phyloP scores from a whole-genome alignment of 2,888 invertebrate species.

The Tipula lateralis region DNA sequence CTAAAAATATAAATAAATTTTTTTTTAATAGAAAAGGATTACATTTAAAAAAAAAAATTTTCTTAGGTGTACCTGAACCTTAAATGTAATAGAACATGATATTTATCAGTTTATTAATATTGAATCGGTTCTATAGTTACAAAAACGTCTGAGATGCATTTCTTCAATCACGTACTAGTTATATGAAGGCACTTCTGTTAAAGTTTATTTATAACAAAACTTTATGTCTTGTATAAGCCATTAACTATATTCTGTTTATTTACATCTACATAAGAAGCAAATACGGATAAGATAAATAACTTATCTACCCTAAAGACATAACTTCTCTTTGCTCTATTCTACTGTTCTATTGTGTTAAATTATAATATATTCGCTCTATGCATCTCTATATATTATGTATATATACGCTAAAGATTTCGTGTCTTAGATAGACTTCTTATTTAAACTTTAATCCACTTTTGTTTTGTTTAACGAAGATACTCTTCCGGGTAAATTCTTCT shows the following conservation, averaged over 20 bases:
- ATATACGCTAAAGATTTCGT: not conserved
- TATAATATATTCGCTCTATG: no score
- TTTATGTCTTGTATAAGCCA: not conserved
- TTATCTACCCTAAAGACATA: not conserved
- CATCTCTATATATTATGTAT: no score
- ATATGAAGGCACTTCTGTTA: no score
- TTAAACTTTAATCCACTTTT: not conserved
- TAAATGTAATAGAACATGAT: not conserved
- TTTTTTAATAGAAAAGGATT: not conserved
- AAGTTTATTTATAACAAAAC: not conserved
- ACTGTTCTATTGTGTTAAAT: not conserved
- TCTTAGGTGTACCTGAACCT: not conserved
- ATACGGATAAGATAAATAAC: not conserved
- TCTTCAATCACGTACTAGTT: no score
- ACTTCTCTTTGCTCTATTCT: not conserved
- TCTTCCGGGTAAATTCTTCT: not conserved
- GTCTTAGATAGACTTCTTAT: not conserved
- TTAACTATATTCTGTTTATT: not conserved
- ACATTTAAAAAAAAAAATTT: not conserved
- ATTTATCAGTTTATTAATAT: not conserved
- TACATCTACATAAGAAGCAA: not conserved
- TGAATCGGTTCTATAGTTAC: not conserved
- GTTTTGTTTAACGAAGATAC: not conserved
- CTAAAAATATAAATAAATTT: not conserved
- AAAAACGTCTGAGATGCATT: no score